These are phyloP conservation scores for Drosophila sp. DNA, from an alignment of 1,140 invertebrate genomes.

Conservation along the genomic window DNA sequence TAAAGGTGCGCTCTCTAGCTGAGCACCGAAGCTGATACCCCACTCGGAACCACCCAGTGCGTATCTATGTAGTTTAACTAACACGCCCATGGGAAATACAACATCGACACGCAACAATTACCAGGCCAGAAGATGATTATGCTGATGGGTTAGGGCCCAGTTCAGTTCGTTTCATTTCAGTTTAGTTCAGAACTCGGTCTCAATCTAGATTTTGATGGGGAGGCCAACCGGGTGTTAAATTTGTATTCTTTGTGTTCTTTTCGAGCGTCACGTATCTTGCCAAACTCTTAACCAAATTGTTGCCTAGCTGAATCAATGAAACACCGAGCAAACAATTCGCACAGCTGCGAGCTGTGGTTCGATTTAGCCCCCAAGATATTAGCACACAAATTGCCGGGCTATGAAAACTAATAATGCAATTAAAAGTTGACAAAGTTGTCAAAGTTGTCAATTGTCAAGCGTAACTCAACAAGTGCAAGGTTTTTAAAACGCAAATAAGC, in stretches of 20 bases:
- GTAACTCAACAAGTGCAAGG: constrained; percentile 70
- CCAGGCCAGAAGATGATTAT: constrained; percentile 47
- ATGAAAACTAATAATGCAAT: constrained; percentile 79
- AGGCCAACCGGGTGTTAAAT: constrained; percentile 22
- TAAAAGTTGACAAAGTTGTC: constrained; percentile 77
- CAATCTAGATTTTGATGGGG: constrained; percentile 16
- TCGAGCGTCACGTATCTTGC: constrained; percentile 6
- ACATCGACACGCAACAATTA: constrained; percentile 78
- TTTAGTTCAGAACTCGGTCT: neutral
- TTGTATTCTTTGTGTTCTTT: constrained; percentile 17
- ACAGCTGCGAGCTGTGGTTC: neutral
- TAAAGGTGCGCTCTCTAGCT: constrained; percentile 30
- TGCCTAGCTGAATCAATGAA: constrained; percentile 16
- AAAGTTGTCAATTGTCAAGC: constrained; percentile 44
- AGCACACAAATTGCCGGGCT: constrained; percentile 52
- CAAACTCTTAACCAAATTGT: constrained; percentile 37
- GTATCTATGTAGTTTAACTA: constrained; percentile 36
- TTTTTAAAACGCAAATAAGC: constrained; percentile 76
- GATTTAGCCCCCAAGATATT: neutral
- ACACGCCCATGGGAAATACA: constrained; percentile 78
- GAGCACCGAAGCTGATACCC: neutral
- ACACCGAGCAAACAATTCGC: too few relatives aligned
- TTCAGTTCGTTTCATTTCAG: too few relatives aligned
- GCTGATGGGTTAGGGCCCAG: constrained; percentile 13
- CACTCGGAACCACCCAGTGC: constrained; percentile 16